Conservation (phyloP, 1,140 invertebrate species). For the Drosophila neocordata region DNA sequence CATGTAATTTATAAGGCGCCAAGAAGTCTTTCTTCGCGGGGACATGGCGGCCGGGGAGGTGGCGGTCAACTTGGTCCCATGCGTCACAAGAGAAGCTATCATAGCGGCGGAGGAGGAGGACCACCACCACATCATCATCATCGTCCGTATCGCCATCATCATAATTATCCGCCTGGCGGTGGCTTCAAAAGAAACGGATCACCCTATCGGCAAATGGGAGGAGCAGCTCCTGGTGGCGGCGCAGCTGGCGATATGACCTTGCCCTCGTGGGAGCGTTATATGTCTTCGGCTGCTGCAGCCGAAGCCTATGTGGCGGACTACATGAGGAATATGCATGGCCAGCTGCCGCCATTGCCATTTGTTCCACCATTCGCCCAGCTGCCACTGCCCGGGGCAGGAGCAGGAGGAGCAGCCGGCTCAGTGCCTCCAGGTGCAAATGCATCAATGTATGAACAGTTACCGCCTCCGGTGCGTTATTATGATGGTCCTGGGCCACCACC, state of each 20-base stretch:
- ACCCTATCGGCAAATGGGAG: slow-evolving; percentile 83
- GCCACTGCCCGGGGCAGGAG: slow-evolving; percentile 82
- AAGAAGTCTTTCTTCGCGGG: slow-evolving; percentile 83
- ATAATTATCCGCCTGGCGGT: slow-evolving; percentile 70
- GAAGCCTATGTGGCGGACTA: slow-evolving; percentile 91
- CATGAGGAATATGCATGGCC: slow-evolving; percentile 91
- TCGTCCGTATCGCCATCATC: slow-evolving; percentile 73
- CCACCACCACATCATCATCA: slow-evolving; percentile 65
- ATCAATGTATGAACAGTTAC: slow-evolving; percentile 79
- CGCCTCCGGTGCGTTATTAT: slow-evolving; percentile 90
- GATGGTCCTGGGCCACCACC: slow-evolving; percentile 87
- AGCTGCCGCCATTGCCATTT: slow-evolving; percentile 89
- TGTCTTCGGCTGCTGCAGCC: slow-evolving; percentile 86
- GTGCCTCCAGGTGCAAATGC: slow-evolving; percentile 87
- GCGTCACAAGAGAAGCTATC: slow-evolving; percentile 67
- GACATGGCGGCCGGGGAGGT: slow-evolving; percentile 82
- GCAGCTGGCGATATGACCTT: slow-evolving; percentile 83
- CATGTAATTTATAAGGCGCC: slow-evolving; percentile 82
- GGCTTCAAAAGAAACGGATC: slow-evolving; percentile 86
- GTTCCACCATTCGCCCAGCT: slow-evolving; percentile 86
- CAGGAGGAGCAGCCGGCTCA: slow-evolving; percentile 85
- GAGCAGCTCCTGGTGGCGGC: slow-evolving; percentile 80
- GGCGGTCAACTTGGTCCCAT: slow-evolving; percentile 82
- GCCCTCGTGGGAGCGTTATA: slow-evolving; percentile 83
- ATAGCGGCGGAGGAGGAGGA: slow-evolving; percentile 50